phyloP scores from a whole-genome alignment of 2,797 vertebrate species.

The Gambelia wislizenii region DNA sequence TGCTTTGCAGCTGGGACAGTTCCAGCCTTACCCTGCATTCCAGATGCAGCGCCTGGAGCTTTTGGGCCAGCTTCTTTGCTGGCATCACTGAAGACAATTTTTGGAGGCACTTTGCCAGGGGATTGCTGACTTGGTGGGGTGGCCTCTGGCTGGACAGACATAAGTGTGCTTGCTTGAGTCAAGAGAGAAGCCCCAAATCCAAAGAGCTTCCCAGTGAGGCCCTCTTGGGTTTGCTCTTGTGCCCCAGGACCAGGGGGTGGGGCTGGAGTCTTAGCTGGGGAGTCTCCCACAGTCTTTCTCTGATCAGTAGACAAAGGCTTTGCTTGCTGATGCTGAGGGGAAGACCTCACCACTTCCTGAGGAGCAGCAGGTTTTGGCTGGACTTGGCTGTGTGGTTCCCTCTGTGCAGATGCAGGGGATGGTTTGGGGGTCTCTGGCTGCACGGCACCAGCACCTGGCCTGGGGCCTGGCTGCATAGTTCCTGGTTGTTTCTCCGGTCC shows the following conservation, averaged over 20 bases:
- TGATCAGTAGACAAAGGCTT: constrained; percentile 84
- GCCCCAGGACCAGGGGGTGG: constrained; percentile 73
- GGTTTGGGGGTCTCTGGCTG: constrained; percentile 82
- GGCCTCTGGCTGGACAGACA: constrained; percentile 92
- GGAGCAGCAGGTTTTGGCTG: constrained; percentile 88
- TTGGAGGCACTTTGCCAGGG: constrained; percentile 88
- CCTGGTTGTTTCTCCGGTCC: constrained; percentile 67
- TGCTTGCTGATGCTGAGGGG: constrained; percentile 83
- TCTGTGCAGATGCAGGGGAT: constrained; percentile 78
- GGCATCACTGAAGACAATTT: constrained; percentile 88
- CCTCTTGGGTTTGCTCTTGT: constrained; percentile 92
- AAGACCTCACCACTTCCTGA: constrained; percentile 85
- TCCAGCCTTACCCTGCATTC: constrained; percentile 70
- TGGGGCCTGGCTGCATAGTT: constrained; percentile 69
- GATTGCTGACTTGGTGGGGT: constrained; percentile 85
- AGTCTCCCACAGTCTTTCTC: constrained; percentile 86
- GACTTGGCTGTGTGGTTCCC: constrained; percentile 79
- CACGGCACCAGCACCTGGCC: constrained; percentile 59
- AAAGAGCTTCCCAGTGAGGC: constrained; percentile 96
- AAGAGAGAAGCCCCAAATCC: constrained; percentile 96
- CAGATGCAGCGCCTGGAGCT: constrained; percentile 74
- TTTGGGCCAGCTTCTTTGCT: constrained; percentile 84
- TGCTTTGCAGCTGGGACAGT: constrained; percentile 64
- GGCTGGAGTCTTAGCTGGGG: constrained; percentile 83
- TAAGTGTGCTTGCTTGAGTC: constrained; percentile 96